These are phyloP conservation scores for Fringilla coelebs DNA, from an alignment of 2,797 vertebrate genomes.

Conservation along the genomic window DNA sequence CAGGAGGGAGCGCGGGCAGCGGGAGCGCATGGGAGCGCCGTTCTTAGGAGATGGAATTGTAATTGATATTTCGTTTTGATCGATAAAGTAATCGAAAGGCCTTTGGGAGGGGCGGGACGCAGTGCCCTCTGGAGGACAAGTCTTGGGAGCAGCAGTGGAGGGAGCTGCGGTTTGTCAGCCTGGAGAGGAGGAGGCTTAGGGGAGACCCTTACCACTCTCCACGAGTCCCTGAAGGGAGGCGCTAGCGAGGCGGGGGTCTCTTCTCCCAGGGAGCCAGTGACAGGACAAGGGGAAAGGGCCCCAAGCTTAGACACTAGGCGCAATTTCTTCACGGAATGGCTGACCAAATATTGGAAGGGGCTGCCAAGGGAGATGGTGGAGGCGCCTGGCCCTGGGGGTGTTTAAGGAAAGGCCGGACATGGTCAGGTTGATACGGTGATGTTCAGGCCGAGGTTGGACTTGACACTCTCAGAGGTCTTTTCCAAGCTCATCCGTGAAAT, in stretches of 20 bases:
- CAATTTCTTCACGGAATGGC: background rate
- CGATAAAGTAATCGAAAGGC: rapidly evolving
- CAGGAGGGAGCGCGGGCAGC: background rate
- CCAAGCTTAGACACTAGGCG: background rate
- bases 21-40: rapidly evolving
- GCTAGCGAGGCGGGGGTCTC: rapidly evolving
- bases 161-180: background rate
- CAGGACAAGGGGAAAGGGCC: no score
- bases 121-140: no score
- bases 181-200: background rate
- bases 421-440: rapidly evolving
- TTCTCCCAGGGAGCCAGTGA: background rate
- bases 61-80: rapidly evolving
- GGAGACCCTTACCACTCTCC: rapidly evolving
- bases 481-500: background rate
- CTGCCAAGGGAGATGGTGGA: no score
- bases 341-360: no score
- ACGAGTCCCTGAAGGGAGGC: background rate
- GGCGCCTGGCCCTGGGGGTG: no score
- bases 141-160: no score
- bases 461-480: background rate
- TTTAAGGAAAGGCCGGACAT: no score
- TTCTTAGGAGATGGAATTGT: rapidly evolving
- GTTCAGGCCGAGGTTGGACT: background rate
- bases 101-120: background rate